Conservation (phyloP, 1,140 invertebrate genomes). For the Tyrophagus putrescentiae region DNA sequence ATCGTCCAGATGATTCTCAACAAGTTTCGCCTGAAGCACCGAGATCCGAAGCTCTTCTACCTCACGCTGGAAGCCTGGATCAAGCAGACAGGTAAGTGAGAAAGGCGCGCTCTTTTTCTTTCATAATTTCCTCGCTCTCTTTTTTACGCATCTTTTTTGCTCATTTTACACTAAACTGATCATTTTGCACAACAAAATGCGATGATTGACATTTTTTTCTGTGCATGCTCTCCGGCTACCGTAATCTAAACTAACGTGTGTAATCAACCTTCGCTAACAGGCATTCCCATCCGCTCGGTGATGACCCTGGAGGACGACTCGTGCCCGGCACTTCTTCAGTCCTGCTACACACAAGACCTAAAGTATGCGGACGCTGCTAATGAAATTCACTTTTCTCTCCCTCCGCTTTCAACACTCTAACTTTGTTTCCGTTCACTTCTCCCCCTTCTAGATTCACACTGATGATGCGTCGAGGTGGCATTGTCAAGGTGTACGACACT, state of each 20-base stretch:
- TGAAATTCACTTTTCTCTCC: slow-evolving; percentile 10
- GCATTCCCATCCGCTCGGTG: slow-evolving; percentile 51
- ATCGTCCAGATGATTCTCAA: slow-evolving; percentile 64
- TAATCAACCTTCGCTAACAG: slow-evolving; percentile 31
- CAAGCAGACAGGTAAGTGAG: slow-evolving; percentile 33
- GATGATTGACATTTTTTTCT: background rate
- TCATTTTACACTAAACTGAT: too few species aligned
- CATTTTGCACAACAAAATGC: too few species aligned
- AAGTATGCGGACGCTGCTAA: slow-evolving; percentile 42
- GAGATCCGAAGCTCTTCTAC: slow-evolving; percentile 79
- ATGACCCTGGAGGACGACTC: slow-evolving; percentile 72
- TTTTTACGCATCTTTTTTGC: background rate
- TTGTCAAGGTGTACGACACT: slow-evolving; percentile 77
- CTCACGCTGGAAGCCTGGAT: slow-evolving; percentile 82
- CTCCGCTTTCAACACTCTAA: background rate
- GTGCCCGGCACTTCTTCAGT: slow-evolving; percentile 67
- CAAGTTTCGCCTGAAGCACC: slow-evolving; percentile 76
- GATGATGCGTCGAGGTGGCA: slow-evolving; percentile 61
- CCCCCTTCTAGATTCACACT: slow-evolving; percentile 57
- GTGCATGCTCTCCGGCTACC: slow-evolving; percentile 3
- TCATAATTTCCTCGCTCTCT: too few species aligned
- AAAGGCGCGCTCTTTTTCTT: slow-evolving; percentile 2
- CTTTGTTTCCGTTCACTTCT: background rate
- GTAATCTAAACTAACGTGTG: background rate
- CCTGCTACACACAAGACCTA: slow-evolving; percentile 75